These are phyloP conservation scores for Lumbricus terrestris DNA, from an alignment of 2,888 invertebrate species.

Conservation along the genomic window DNA sequence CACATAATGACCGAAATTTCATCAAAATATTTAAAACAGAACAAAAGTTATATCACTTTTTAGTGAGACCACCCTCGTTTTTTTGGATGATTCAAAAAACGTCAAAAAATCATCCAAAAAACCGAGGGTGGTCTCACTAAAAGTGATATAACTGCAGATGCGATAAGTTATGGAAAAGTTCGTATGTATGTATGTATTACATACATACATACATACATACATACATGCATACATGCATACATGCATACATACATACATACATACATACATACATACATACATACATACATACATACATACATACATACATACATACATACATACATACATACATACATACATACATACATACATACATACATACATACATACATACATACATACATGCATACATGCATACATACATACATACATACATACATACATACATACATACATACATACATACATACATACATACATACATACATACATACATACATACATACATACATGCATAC, in stretches of 20 bases:
- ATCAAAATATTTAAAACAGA: no score
- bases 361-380: background rate
- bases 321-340: background rate
- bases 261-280: conserved; percentile 14
- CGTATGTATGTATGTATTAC: background rate
- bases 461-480: background rate
- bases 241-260: background rate
- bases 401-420: conserved; percentile 6
- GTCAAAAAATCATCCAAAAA: no score
- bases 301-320: background rate
- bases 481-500: conserved; percentile 20
- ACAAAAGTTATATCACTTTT: no score
- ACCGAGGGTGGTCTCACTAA: no score
- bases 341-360: background rate
- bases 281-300: conserved; percentile 14
- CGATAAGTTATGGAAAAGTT: no score
- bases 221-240: background rate
- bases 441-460: background rate
- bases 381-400: conserved; percentile 11
- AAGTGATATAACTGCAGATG: no score
- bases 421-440: background rate
- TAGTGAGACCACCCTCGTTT: no score
- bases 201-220: background rate
- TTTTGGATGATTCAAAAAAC: no score
- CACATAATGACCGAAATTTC: no score